Percentiles rank a stretch among this genome's conserved stretches.
Evolutionary conservation across 2,113 vertebrate species (phyloP).

Genomic region (Phalacrocorax aristotelis): DNA sequence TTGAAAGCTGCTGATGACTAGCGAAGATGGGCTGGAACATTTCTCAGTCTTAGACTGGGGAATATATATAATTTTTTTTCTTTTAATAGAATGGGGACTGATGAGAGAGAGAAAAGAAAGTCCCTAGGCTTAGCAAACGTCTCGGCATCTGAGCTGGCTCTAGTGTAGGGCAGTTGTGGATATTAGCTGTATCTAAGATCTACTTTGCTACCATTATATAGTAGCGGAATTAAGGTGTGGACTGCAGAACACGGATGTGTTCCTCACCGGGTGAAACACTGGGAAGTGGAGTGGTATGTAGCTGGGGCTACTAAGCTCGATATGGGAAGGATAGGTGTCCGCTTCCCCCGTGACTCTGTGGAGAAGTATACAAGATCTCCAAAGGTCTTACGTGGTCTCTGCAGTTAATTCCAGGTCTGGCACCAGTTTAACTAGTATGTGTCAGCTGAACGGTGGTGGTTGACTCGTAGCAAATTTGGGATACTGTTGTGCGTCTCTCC

Average conservation of each 20-base stretch:
- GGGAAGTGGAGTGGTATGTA: fast-evolving
- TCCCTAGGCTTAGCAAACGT: background rate
- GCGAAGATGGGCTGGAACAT: background rate
- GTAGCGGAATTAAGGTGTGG: background rate
- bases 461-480: too few relatives aligned
- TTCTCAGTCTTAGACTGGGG: background rate
- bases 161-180: background rate
- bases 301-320: background rate
- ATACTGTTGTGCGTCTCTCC: background rate
- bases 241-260: background rate
- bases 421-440: background rate
- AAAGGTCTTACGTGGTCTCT: too few relatives aligned
- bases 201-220: fast-evolving
- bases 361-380: background rate
- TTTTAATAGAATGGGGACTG: background rate
- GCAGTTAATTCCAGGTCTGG: background rate
- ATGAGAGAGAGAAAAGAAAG: background rate
- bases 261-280: background rate
- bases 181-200: background rate
- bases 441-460: background rate
- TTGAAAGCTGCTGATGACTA: constrained; percentile 33
- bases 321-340: background rate
- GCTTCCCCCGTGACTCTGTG: background rate
- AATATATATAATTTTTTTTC: background rate
- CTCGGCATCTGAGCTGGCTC: background rate